These are phyloP conservation scores for Epinephelus awoara DNA, from an alignment of 2,797 vertebrate species.

Conservation along the genomic window DNA sequence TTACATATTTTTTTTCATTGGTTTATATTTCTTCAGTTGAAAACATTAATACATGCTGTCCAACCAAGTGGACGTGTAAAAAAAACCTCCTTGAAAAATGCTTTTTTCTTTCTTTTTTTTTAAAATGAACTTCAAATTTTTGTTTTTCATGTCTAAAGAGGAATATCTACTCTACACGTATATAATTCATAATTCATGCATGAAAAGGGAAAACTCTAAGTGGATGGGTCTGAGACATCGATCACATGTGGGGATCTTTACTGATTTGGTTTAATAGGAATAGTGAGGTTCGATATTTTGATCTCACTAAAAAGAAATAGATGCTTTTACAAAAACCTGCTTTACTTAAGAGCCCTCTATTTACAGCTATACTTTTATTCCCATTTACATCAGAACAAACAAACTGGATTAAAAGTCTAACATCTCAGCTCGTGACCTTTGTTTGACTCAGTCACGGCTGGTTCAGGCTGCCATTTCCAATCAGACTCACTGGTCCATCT, in stretches of 20 bases:
- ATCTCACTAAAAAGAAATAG: neutral
- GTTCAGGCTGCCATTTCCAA: conserved; percentile 37
- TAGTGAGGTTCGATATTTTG: neutral
- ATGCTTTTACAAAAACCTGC: neutral
- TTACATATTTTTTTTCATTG: no score
- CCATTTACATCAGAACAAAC: neutral
- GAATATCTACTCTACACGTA: no score
- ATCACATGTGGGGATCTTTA: neutral
- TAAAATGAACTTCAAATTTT: no score
- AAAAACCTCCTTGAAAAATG: no score
- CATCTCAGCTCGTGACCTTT: conserved; percentile 24
- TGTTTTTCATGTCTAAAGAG: no score
- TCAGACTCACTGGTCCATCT: neutral
- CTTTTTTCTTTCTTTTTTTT: no score
- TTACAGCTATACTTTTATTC: neutral
- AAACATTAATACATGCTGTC: no score
- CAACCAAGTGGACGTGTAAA: no score
- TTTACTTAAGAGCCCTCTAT: neutral
- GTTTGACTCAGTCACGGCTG: conserved; percentile 35
- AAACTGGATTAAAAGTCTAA: neutral
- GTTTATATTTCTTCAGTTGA: no score
- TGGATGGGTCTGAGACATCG: neutral
- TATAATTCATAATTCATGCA: no score
- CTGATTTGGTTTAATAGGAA: neutral
- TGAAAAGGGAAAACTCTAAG: no score